Evolutionary conservation across 2,888 invertebrate species (phyloP), one percentile per base, ranked within the genome.

Genomic region (Leptodirus hochenwartii): DNA sequence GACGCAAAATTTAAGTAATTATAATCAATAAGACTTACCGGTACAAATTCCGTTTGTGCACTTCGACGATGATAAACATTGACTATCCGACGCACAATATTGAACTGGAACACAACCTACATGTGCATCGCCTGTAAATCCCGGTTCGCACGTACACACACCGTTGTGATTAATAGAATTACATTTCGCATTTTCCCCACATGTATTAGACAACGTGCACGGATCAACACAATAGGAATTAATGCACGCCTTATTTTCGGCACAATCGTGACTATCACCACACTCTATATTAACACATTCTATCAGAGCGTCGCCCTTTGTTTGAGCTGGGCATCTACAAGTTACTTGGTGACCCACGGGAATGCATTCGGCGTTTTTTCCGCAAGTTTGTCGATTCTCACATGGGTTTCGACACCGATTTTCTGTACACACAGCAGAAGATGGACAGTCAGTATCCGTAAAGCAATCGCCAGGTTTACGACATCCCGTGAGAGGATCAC

Each of bases 121-220:
- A 35, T 78, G 73, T 8, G 88, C 80, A 54, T 87, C 81, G 15
- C 87, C 87, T 1, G 84, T 84, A 38, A 69, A 78, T 25, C 87
- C 87, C 14, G 80, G 64, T 41, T 73, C 64, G 49, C 90, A 90
- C n/a, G 70, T 66, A 47, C 90, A 90, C 20, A 79, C 61, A 1
- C 80, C 80, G 27, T 77, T 68, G 45, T 88, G 87, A 50, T 80
- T 80, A 38, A 64, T 62, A 0, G 81, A 65, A 2, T 66, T 55
- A 46, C 88, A 88, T 33, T 70, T 66, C 1, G 85, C 77, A 47
- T 77, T 75, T 37, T 69, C 66, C 1, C 88, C 88, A 43, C 88
- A 88, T 2, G 81, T 79, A 38, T 84, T 80, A 2, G 75, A 64
- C 35, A 84, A 58, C 6, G 68, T 66, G 45, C 88, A 90, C 2